phyloP scores from a whole-genome alignment of 1,140 invertebrate species.

The Branchinecta lindahli region DNA sequence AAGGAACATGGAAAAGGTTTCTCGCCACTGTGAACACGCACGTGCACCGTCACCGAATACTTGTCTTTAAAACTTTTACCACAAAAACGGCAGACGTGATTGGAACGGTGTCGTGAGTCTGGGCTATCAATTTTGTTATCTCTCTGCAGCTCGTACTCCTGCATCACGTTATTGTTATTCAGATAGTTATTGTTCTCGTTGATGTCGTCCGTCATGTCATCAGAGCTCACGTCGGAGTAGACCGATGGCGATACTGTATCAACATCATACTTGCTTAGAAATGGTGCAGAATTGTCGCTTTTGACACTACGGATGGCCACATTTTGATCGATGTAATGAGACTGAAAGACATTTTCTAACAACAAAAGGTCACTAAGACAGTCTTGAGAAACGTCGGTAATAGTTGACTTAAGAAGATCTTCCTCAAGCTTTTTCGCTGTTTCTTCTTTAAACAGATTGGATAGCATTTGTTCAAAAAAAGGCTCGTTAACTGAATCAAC shows the following conservation, averaged over 20 bases:
- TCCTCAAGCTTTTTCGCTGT: background rate
- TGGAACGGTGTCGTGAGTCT: background rate
- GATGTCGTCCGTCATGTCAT: background rate
- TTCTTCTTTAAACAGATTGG: background rate
- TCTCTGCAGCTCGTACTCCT: background rate
- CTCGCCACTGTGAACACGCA: constrained; percentile 74
- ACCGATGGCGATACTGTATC: background rate
- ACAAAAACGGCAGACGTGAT: constrained; percentile 55
- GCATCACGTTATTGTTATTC: background rate
- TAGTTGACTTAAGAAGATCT: background rate
- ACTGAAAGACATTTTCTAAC: background rate
- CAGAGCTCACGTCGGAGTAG: background rate
- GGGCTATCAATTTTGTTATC: background rate
- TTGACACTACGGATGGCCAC: background rate
- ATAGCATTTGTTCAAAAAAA: background rate
- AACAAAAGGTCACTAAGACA: background rate
- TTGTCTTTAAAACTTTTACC: constrained; percentile 86
- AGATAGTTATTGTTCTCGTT: background rate
- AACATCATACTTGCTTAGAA: background rate
- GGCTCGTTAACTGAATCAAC: background rate
- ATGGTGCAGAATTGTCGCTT: background rate
- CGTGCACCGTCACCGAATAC: constrained; percentile 81
- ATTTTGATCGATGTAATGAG: background rate
- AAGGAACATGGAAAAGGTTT: constrained; percentile 75
- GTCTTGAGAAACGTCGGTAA: background rate